Conservation (phyloP, 1,140 invertebrate species). For the Ceratina australensis region DNA sequence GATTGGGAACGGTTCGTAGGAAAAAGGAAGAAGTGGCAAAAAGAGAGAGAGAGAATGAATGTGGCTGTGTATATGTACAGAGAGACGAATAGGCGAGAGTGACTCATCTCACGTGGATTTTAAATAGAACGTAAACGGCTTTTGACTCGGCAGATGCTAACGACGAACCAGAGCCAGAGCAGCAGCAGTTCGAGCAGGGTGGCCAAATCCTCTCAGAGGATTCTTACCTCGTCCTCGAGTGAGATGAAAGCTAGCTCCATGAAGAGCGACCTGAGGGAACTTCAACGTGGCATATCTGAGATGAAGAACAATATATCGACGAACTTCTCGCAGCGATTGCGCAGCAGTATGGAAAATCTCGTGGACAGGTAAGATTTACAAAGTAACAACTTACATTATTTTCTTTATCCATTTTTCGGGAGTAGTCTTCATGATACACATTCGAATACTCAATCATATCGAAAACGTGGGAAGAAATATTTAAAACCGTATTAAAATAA, state of each 20-base stretch:
- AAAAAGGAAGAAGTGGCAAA: neutral
- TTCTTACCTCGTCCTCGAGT: conserved; percentile 74
- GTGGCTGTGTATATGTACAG: no score
- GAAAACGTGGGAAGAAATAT: no score
- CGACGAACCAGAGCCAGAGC: conserved; percentile 71
- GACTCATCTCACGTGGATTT: conserved; percentile 60
- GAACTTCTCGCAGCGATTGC: conserved; percentile 74
- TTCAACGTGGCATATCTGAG: conserved; percentile 81
- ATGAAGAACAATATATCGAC: conserved; percentile 80
- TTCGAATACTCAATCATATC: neutral
- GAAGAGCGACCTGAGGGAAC: conserved; percentile 80
- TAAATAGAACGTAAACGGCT: conserved; percentile 66
- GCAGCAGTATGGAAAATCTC: conserved; percentile 77
- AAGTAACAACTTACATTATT: no score
- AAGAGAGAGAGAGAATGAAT: neutral
- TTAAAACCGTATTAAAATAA: no score
- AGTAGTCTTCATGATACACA: neutral
- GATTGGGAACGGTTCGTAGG: neutral
- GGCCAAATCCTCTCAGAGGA: conserved; percentile 73
- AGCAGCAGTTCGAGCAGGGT: conserved; percentile 67
- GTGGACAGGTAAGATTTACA: conserved; percentile 71
- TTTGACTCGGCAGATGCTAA: conserved; percentile 68
- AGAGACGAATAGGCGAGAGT: conserved; percentile 32
- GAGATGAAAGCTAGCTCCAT: conserved; percentile 80
- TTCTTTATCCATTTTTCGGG: neutral